Evolutionary conservation across 2,113 vertebrate species (phyloP), one percentile per base, ranked within the genome.

Genomic region (Lepisosteus oculatus): DNA sequence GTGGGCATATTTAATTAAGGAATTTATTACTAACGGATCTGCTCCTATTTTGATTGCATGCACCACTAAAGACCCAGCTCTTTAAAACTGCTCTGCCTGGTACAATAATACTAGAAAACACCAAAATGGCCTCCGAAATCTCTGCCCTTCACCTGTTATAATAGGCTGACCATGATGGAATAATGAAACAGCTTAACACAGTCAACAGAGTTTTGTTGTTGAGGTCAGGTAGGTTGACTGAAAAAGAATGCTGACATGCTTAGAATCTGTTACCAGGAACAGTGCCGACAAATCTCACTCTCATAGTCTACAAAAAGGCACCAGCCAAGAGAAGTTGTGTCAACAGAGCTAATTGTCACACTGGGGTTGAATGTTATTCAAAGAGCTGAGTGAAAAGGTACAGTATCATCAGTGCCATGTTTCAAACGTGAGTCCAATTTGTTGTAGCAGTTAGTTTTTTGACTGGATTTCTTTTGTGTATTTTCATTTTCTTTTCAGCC

Each of bases 341-440:
- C 17, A 14, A 44, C 3, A 43, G 54, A 17, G 67, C 13, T 43
- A 8, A 15, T 15, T 44, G 13, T 2, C 6, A 12, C n/a, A 11
- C 56, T 59, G 8, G 7, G 11, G 12, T 4, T 59, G 56, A 12
- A 13, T 59, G 56, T n/a, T 14, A 12, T 11, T 59, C 3, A 59
- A 59, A 8, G 56, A 51, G 47, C 47, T 6, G 47, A 51, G 47
- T 51, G 47, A 51, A 51, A 51, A 51, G 29, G 47, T 51, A n/a
- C n/a, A n/a, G n/a, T n/a, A 51, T 51, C 47, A 51, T 51, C 9
- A 29, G 29, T 29, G 5, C 12, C 64, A 67, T 67, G 65, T 67
- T 67, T 67, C n/a, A 29, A n/a, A 67, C 51, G 65, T 67, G 44
- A 67, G 65, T 67, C 43, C 45, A 51, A n/a, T 29, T 14, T 11